A percentile compares a stretch with the other conserved stretches of the same genome.
These are phyloP conservation scores for Brienomyrus longianalis DNA, from an alignment of 2,113 vertebrate genomes.

Conservation along the genomic window DNA sequence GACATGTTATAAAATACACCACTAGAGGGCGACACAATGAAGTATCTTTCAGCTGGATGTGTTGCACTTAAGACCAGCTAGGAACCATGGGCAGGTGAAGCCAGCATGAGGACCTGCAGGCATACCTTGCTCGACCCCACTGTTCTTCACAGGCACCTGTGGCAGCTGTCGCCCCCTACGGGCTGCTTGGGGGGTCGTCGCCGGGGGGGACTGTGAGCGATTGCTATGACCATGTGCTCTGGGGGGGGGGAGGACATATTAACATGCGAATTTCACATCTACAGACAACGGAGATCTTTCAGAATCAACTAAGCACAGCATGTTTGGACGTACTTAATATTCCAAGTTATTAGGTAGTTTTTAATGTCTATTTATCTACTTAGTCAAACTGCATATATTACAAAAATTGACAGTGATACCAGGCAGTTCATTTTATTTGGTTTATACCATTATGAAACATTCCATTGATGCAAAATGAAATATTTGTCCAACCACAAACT, in stretches of 20 bases:
- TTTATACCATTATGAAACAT: not conserved
- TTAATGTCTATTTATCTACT: not conserved
- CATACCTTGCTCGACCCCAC: conserved; percentile 92
- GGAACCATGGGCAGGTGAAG: not conserved
- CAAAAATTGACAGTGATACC: not conserved
- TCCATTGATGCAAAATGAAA: not conserved
- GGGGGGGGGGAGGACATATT: conserved; percentile 30
- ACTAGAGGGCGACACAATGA: not conserved
- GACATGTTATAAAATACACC: not conserved
- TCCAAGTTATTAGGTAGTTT: not conserved
- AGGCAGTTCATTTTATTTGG: not conserved
- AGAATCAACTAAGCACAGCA: not conserved
- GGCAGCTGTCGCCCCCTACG: conserved; percentile 88
- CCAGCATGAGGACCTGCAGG: not conserved
- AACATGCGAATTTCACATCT: not conserved
- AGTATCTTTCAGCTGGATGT: not conserved
- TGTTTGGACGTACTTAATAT: not conserved
- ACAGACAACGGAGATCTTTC: not conserved
- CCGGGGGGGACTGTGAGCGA: conserved; percentile 64
- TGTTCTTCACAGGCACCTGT: conserved; percentile 84
- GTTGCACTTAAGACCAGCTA: not conserved
- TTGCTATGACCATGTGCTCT: conserved; percentile 75
- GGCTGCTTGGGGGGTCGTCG: conserved; percentile 69
- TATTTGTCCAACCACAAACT: not conserved
- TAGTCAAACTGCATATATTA: not conserved